phyloP scores from a whole-genome alignment of 2,797 vertebrate genomes.

The Hydrolagus colliei region DNA sequence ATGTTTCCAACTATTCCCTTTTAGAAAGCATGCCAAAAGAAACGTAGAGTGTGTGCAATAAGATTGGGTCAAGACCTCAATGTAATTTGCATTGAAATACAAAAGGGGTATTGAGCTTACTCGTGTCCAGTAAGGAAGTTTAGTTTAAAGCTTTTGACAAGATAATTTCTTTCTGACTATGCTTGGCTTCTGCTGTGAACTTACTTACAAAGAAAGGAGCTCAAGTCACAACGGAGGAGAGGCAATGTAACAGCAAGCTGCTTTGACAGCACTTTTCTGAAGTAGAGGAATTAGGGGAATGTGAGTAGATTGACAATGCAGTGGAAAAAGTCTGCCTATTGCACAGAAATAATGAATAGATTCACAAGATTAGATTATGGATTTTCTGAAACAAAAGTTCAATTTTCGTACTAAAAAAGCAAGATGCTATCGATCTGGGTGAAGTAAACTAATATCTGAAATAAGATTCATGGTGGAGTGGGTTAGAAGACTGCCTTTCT shows the following conservation, averaged over 20 bases:
- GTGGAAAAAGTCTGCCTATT: background rate
- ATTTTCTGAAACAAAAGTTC: background rate
- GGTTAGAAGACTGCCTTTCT: too few relatives aligned
- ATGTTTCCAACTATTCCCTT: background rate
- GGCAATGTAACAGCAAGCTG: background rate
- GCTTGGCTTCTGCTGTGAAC: background rate
- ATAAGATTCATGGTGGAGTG: background rate
- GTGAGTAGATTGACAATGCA: background rate
- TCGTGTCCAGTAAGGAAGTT: background rate
- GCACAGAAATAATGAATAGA: background rate
- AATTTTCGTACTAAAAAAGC: too few relatives aligned
- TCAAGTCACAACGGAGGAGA: background rate
- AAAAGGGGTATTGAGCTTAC: background rate
- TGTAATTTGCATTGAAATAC: background rate
- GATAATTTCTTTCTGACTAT: background rate
- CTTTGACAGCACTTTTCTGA: background rate
- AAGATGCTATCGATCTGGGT: background rate
- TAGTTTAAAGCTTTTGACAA: background rate
- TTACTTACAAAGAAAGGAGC: background rate
- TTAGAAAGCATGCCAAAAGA: slow-evolving; percentile 3
- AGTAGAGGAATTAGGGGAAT: background rate
- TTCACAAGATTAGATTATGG: background rate
- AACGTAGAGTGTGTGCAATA: background rate
- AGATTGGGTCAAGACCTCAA: background rate
- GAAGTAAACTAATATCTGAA: background rate